phyloP scores from a whole-genome alignment of 2,113 vertebrate species.

The Lynx canadensis region DNA sequence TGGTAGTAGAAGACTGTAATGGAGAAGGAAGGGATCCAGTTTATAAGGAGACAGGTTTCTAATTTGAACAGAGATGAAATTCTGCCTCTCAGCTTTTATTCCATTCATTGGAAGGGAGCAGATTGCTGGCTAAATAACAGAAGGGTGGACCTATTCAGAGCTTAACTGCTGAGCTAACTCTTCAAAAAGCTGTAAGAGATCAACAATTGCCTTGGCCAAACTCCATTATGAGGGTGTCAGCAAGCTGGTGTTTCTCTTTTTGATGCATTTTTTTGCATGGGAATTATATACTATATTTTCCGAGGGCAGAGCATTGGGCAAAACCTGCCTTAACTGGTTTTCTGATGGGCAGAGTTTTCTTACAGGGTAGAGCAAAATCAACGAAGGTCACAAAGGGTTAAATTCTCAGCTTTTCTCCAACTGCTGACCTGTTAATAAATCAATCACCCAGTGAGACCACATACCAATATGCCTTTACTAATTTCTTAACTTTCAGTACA shows the following conservation, averaged over 20 bases:
- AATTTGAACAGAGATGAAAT: conserved; percentile 74
- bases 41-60: conserved; percentile 66
- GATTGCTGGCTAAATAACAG: conserved; percentile 79
- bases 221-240: conserved; percentile 71
- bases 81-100: conserved; percentile 67
- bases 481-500: background rate
- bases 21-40: conserved; percentile 29
- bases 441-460: background rate
- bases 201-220: conserved; percentile 74
- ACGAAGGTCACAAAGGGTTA: background rate
- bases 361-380: background rate
- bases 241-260: conserved; percentile 77
- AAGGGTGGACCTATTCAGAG: conserved; percentile 78
- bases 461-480: background rate
- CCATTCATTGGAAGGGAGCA: conserved; percentile 72
- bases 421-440: background rate
- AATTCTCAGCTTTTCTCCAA: background rate
- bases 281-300: conserved; percentile 53
- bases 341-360: conserved; percentile 3
- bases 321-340: conserved; percentile 48
- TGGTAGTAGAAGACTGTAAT: conserved; percentile 1
- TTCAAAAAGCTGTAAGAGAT: conserved; percentile 77
- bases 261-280: conserved; percentile 54
- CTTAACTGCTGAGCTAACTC: conserved; percentile 71
- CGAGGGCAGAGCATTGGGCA: background rate